Conservation (phyloP, 2,797 vertebrate species). For the Capromys pilorides region DNA sequence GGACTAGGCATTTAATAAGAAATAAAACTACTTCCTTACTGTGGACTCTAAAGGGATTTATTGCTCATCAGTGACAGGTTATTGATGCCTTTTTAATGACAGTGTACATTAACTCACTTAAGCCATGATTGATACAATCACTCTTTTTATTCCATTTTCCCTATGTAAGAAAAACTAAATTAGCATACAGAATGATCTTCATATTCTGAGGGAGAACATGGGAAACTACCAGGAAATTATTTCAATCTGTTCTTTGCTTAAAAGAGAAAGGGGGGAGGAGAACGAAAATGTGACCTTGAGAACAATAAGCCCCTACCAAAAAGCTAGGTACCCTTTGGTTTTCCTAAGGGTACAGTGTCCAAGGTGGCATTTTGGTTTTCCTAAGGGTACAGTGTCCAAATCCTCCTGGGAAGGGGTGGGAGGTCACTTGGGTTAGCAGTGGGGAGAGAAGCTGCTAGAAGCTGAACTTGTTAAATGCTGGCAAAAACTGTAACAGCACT, state of each 20-base stretch:
- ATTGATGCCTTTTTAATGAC: background rate
- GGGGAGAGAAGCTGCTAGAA: background rate
- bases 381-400: background rate
- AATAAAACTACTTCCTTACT: background rate
- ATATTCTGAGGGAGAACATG: constrained; percentile 13
- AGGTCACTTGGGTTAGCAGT: background rate
- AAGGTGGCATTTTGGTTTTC: background rate
- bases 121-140: background rate
- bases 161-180: background rate
- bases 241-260: background rate
- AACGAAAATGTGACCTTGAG: background rate
- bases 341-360: background rate
- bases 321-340: background rate
- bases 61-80: background rate
- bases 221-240: background rate
- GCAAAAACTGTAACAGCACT: background rate
- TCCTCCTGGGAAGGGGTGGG: too few relatives aligned
- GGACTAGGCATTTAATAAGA: background rate
- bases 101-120: background rate
- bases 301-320: background rate
- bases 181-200: background rate
- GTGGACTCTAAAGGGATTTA: background rate
- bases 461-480: background rate
- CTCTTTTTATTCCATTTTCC: background rate
- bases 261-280: background rate